Percentiles rank a stretch among this genome's conserved stretches.
Conservation (phyloP, 1,140 invertebrate species). For the Laodelphax striatellus region DNA sequence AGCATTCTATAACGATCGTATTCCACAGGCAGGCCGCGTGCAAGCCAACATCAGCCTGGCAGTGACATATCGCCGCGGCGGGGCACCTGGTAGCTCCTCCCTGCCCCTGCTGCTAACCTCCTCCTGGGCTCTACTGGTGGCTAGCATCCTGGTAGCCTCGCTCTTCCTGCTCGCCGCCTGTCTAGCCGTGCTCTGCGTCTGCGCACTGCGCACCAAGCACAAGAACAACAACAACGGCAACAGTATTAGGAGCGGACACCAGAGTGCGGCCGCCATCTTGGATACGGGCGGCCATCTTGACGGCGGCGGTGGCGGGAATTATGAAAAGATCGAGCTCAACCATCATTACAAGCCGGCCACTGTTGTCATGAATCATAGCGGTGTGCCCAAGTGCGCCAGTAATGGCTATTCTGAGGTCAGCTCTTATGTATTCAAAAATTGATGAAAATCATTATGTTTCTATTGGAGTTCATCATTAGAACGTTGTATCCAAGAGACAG, state of each 20-base stretch:
- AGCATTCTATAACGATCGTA: too few species aligned
- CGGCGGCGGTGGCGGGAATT: conserved; percentile 39
- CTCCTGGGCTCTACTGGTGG: conserved; percentile 40
- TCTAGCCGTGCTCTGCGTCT: conserved; percentile 46
- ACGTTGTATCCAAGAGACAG: too few species aligned
- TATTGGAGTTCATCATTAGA: too few species aligned
- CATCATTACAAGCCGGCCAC: conserved; percentile 29
- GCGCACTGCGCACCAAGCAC: conserved; percentile 34
- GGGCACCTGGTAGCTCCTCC: conserved; percentile 26
- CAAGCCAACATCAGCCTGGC: conserved; percentile 55
- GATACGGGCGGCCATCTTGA: conserved; percentile 25
- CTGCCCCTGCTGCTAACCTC: conserved; percentile 31
- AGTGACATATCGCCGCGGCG: conserved; percentile 39
- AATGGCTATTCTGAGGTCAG: conserved; percentile 13
- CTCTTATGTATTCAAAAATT: too few species aligned
- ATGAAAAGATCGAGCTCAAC: conserved; percentile 64
- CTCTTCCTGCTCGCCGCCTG: conserved; percentile 42
- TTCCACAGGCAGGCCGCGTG: conserved; percentile 44
- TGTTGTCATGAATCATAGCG: conserved; percentile 1
- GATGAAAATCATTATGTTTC: too few species aligned
- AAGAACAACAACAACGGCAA: conserved; percentile 22
- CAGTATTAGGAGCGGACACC: conserved; percentile 24
- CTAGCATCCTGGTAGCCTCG: conserved; percentile 43
- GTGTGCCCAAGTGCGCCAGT: background rate
- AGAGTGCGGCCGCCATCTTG: conserved; percentile 14